Evolutionary conservation across 2,888 invertebrate genomes (phyloP).

Genomic region (Minunthozetes semirufus): DNA sequence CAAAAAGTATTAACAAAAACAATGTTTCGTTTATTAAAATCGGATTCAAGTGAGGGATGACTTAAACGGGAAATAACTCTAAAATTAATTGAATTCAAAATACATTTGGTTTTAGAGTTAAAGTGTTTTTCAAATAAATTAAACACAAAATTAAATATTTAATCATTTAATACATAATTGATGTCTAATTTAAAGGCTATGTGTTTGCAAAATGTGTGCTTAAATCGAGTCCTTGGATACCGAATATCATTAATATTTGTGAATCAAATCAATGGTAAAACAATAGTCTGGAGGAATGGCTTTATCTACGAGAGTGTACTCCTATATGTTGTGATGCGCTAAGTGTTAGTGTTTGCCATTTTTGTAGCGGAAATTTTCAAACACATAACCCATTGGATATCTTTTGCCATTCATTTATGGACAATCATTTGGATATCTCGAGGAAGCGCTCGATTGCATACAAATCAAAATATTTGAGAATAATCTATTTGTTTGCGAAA

Average conservation of each 20-base stretch:
- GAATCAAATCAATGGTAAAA: neutral
- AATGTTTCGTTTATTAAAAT: too few relatives aligned
- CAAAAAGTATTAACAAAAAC: too few relatives aligned
- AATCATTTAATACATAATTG: neutral
- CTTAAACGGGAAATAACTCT: too few relatives aligned
- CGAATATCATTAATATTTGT: neutral
- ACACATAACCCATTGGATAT: neutral
- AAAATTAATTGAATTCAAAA: too few relatives aligned
- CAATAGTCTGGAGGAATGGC: neutral
- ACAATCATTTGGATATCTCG: neutral
- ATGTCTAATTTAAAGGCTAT: neutral
- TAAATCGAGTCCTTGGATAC: constrained; percentile 5
- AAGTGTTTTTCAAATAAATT: neutral
- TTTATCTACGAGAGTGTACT: neutral
- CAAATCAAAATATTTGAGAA: neutral
- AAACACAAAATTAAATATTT: neutral
- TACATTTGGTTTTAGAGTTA: too few relatives aligned
- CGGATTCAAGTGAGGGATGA: too few relatives aligned
- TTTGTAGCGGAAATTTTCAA: constrained; percentile 15
- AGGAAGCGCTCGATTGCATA: too few relatives aligned
- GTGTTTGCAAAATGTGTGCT: too few relatives aligned
- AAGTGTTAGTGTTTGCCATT: constrained; percentile 10
- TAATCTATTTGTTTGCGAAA: neutral
- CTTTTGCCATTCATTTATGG: too few relatives aligned
- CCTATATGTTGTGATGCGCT: neutral